These are phyloP conservation scores for Mormoops blainvillei DNA, from an alignment of 2,113 vertebrate species.

Conservation along the genomic window DNA sequence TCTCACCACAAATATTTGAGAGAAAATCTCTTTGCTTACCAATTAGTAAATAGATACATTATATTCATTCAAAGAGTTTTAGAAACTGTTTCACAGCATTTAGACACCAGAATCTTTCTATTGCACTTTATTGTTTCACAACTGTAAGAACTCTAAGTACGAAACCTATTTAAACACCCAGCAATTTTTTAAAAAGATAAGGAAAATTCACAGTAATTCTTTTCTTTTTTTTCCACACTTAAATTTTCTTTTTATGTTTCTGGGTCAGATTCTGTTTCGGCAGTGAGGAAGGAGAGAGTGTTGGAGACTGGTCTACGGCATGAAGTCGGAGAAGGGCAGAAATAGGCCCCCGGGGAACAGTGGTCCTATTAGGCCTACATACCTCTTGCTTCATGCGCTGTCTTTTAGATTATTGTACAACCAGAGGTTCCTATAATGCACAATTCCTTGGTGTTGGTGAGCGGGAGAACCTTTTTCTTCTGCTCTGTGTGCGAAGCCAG, in stretches of 20 bases:
- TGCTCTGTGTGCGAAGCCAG: not conserved
- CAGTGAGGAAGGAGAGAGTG: not conserved
- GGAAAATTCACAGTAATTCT: not conserved
- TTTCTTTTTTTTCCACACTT: not conserved
- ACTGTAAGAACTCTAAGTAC: not conserved
- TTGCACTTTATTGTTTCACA: not conserved
- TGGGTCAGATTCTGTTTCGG: not conserved
- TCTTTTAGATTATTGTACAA: not conserved
- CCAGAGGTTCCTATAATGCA: not conserved
- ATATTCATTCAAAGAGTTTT: not conserved
- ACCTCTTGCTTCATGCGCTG: not conserved
- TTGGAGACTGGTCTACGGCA: rapidly evolving
- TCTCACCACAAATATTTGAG: not conserved
- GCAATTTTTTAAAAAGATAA: not conserved
- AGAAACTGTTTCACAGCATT: not conserved
- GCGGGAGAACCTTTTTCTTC: not conserved
- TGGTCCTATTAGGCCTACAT: too few species aligned
- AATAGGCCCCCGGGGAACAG: not conserved
- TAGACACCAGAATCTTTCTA: not conserved
- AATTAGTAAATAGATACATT: not conserved
- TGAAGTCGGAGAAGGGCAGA: not conserved
- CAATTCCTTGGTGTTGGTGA: not conserved
- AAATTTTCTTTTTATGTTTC: not conserved
- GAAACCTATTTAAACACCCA: not conserved
- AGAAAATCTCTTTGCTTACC: not conserved